phyloP scores from a whole-genome alignment of 1,140 invertebrate species.

The Eulimnadia texana region DNA sequence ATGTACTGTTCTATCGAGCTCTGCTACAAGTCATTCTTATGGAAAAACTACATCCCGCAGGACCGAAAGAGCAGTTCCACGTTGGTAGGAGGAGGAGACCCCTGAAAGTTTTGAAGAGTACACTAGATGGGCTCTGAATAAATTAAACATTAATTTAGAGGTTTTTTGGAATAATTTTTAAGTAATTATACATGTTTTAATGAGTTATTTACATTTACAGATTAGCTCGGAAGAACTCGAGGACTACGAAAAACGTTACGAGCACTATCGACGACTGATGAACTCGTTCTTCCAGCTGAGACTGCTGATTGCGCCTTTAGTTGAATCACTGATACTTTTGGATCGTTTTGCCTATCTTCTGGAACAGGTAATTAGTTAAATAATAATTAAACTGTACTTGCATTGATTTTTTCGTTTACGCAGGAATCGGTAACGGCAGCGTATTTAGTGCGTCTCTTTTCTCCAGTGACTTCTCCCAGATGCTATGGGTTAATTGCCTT shows the following conservation, averaged over 20 bases:
- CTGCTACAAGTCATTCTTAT: conserved; percentile 48
- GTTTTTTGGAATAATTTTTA: conserved; percentile 19
- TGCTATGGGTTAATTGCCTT: conserved; percentile 53
- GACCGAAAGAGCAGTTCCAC: conserved; percentile 18
- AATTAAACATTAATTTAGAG: conserved; percentile 29
- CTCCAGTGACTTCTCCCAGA: conserved; percentile 57
- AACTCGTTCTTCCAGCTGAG: conserved; percentile 67
- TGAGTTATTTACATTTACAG: conserved; percentile 25
- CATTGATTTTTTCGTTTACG: conserved; percentile 8
- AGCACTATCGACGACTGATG: conserved; percentile 39
- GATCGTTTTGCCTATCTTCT: conserved; percentile 67
- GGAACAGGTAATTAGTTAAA: conserved; percentile 38
- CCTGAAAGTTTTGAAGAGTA: conserved; percentile 41
- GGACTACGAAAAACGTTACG: conserved; percentile 31
- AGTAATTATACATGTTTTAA: neutral
- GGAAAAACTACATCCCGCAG: conserved; percentile 22
- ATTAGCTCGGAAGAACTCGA: conserved; percentile 34
- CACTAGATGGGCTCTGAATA: conserved; percentile 41
- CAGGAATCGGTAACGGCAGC: conserved; percentile 38
- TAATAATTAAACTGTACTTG: conserved; percentile 2
- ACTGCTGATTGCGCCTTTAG: conserved; percentile 58
- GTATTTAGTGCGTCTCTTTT: conserved; percentile 55
- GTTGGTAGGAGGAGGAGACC: conserved; percentile 33
- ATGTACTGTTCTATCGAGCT: conserved; percentile 52
- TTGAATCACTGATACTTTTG: conserved; percentile 69